These are phyloP conservation scores for Neogale vison DNA, from an alignment of 2,113 vertebrate species.

Conservation along the genomic window DNA sequence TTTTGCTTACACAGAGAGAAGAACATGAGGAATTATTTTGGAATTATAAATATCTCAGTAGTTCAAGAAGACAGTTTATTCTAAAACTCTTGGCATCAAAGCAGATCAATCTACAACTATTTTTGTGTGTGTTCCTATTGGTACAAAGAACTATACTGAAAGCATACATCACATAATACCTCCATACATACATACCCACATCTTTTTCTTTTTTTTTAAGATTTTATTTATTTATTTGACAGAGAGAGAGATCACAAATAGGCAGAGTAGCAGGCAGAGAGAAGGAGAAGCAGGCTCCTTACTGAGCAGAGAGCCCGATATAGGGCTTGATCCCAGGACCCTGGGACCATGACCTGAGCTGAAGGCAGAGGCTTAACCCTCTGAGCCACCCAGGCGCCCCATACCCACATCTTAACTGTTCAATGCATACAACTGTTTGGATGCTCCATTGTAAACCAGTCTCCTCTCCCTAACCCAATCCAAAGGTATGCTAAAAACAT, in stretches of 20 bases:
- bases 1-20: neutral
- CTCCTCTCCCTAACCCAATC: neutral
- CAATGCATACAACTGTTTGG: neutral
- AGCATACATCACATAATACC: neutral
- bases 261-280: too few species aligned
- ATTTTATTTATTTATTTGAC: too few species aligned
- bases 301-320: too few species aligned
- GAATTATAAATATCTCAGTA: neutral
- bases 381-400: too few species aligned
- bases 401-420: neutral
- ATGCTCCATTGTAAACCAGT: neutral
- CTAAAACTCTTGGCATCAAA: neutral
- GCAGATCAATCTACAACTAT: neutral
- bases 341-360: too few species aligned
- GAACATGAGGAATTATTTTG: neutral
- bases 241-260: too few species aligned
- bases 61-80: neutral
- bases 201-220: neutral
- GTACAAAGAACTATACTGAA: neutral
- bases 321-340: too few species aligned
- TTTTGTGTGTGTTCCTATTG: neutral
- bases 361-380: too few species aligned
- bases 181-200: neutral
- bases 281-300: too few species aligned
- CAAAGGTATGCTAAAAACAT: neutral